Conservation (phyloP, 2,888 invertebrate genomes). For the Doris montereyensis region DNA sequence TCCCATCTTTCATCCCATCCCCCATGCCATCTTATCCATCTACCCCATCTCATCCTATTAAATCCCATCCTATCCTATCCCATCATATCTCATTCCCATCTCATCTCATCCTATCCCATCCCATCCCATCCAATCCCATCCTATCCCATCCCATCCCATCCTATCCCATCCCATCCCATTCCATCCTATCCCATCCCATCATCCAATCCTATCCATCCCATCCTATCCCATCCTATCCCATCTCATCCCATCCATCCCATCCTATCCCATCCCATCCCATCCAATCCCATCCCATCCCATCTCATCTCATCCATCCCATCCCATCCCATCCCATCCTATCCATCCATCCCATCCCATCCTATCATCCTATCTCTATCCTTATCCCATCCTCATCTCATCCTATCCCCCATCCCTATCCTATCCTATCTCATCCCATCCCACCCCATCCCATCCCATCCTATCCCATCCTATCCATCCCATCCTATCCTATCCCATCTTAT, state of each 20-base stretch:
- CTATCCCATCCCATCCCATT: constrained; percentile 12
- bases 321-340: constrained; percentile 23
- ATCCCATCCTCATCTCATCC: neutral
- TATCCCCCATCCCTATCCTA: constrained; percentile 3
- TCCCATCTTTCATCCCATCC: neutral
- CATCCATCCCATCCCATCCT: constrained; percentile 11
- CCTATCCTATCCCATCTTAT: constrained; percentile 9
- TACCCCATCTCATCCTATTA: neutral
- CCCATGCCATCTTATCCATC: neutral
- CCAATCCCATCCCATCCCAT: constrained; percentile 1
- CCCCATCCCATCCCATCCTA: neutral
- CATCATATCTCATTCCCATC: constrained; percentile 1
- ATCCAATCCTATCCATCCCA: constrained; percentile 11
- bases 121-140: neutral
- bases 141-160: constrained; percentile 4
- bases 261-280: constrained; percentile 16
- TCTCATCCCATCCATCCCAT: constrained; percentile 6
- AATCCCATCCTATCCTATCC: constrained; percentile 15
- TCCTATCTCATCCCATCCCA: constrained; percentile 5
- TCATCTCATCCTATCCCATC: constrained; percentile 2
- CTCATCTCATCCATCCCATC: neutral
- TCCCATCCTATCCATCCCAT: constrained; percentile 6
- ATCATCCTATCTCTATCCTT: constrained; percentile 20
- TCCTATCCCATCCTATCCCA: constrained; percentile 6
- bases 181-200: constrained; percentile 8